Evolutionary conservation across 2,888 invertebrate species (phyloP).

Genomic region (Ferrisia virgata): DNA sequence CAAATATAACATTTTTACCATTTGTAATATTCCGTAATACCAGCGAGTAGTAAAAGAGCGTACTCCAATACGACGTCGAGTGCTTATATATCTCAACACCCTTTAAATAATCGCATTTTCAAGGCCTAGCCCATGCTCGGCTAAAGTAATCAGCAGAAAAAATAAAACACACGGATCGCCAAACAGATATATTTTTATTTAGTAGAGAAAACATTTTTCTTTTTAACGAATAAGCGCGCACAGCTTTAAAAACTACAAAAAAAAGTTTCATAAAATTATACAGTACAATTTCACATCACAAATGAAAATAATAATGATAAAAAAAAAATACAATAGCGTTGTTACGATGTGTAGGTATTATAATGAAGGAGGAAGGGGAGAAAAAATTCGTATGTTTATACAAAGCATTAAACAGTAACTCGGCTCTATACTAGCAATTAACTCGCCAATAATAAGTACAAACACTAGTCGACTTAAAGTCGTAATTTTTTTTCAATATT

Average conservation of each 20-base stretch:
- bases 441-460: neutral
- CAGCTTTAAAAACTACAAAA: slow-evolving; percentile 3
- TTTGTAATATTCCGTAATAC: neutral
- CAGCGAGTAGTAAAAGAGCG: neutral
- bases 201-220: slow-evolving; percentile 18
- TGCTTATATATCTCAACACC: slow-evolving; percentile 8
- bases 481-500: neutral
- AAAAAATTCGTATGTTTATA: neutral
- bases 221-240: slow-evolving; percentile 27
- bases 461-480: neutral
- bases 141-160: neutral
- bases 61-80: slow-evolving; percentile 1
- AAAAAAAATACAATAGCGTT: slow-evolving; percentile 3
- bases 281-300: slow-evolving; percentile 15
- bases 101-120: slow-evolving; percentile 12
- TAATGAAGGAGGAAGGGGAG: neutral
- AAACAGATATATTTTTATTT: slow-evolving; percentile 28
- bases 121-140: neutral
- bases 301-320: neutral
- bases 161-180: neutral
- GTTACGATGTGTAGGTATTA: neutral
- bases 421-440: neutral
- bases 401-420: neutral
- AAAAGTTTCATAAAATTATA: neutral
- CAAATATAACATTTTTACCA: slow-evolving; percentile 26